phyloP scores from a whole-genome alignment of 2,888 invertebrate genomes.

The Oithona nana region DNA sequence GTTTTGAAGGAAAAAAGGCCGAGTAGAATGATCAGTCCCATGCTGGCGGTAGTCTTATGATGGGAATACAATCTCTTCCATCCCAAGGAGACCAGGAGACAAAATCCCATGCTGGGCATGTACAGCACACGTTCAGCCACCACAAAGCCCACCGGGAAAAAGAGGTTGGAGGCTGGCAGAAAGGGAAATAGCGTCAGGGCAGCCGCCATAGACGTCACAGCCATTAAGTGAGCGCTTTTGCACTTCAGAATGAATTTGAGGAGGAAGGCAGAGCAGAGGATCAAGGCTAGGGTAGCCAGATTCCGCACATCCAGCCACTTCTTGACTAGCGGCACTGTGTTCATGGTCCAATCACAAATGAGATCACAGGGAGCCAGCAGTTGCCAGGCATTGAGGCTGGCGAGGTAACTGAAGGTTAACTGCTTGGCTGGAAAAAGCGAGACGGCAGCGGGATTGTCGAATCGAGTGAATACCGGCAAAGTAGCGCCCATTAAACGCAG shows the following conservation, averaged over 20 bases:
- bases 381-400: slow-evolving; percentile 74
- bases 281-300: slow-evolving; percentile 50
- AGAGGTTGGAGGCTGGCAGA: slow-evolving; percentile 84
- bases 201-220: slow-evolving; percentile 43
- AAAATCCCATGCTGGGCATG: slow-evolving; percentile 95
- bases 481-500: slow-evolving; percentile 91
- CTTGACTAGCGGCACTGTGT: slow-evolving; percentile 66
- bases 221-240: slow-evolving; percentile 31
- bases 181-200: slow-evolving; percentile 75
- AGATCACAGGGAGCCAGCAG: slow-evolving; percentile 63
- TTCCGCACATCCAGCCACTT: slow-evolving; percentile 61
- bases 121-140: slow-evolving; percentile 87
- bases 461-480: slow-evolving; percentile 83
- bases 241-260: slow-evolving; percentile 22
- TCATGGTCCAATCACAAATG: slow-evolving; percentile 99
- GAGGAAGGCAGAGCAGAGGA: slow-evolving; percentile 31
- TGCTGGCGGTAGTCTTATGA: not conserved
- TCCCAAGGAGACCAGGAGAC: slow-evolving; percentile 72
- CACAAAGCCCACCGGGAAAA: slow-evolving; percentile 94
- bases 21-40: slow-evolving; percentile 40
- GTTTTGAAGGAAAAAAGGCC: slow-evolving; percentile 70
- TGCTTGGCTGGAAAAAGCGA: slow-evolving; percentile 62
- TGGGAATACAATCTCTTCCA: slow-evolving; percentile 25
- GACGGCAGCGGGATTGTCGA: slow-evolving; percentile 91
- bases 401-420: slow-evolving; percentile 76